These are phyloP conservation scores for Eubasilissa splendida DNA, from an alignment of 2,888 invertebrate species.

Conservation along the genomic window DNA sequence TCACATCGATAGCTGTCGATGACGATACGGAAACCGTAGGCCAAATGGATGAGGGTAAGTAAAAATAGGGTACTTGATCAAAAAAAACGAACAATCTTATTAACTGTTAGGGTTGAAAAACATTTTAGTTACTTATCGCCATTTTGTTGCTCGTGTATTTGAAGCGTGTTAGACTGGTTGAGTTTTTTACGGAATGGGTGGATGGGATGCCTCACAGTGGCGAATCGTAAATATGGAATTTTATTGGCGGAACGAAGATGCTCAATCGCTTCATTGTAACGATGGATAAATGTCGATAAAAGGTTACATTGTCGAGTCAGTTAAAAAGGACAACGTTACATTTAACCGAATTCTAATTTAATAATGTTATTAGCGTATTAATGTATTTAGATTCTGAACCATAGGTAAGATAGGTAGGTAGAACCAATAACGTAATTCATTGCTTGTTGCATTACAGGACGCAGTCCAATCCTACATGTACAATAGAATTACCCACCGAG, in stretches of 20 bases:
- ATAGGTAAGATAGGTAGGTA: no score
- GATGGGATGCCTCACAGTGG: slow-evolving; percentile 20
- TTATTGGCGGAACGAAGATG: slow-evolving; percentile 53
- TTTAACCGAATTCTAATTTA: slow-evolving; percentile 4
- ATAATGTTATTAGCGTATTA: not conserved
- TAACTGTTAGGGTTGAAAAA: not conserved
- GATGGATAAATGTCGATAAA: slow-evolving; percentile 44
- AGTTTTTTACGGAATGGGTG: not conserved
- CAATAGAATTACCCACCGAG: no score
- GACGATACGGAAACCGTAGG: no score
- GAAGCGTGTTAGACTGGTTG: not conserved
- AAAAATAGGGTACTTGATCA: not conserved
- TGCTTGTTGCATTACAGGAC: no score
- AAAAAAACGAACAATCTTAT: not conserved
- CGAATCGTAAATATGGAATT: slow-evolving; percentile 55
- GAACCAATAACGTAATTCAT: no score
- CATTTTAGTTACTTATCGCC: not conserved
- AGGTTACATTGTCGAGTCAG: slow-evolving; percentile 24
- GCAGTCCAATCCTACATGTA: no score
- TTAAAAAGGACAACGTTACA: slow-evolving; percentile 30
- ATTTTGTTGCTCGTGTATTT: not conserved
- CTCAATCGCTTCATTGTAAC: slow-evolving; percentile 50
- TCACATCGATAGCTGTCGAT: no score
- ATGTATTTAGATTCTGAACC: no score
- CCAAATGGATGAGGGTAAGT: not conserved